Percentiles rank a stretch among this genome's conserved stretches.
These are phyloP conservation scores for Griposia aprilina DNA, from an alignment of 2,888 invertebrate genomes.

Conservation along the genomic window DNA sequence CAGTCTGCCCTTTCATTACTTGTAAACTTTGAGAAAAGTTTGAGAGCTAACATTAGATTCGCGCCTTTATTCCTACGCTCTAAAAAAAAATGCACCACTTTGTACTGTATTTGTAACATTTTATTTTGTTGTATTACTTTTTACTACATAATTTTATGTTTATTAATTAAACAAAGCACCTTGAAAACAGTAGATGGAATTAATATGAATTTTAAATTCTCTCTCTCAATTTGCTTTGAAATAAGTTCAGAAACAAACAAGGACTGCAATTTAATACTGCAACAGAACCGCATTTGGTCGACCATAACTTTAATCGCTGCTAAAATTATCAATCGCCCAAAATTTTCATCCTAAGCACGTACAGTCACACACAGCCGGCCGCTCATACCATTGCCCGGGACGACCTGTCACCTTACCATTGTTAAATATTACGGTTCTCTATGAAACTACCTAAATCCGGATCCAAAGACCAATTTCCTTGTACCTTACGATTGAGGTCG, in stretches of 20 bases:
- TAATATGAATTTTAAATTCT: not conserved
- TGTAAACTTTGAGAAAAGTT: not conserved
- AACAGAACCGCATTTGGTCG: not conserved
- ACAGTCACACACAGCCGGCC: not conserved
- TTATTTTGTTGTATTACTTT: not conserved
- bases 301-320: conserved; percentile 9
- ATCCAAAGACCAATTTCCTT: conserved; percentile 17
- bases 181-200: not conserved
- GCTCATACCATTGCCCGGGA: conserved; percentile 9
- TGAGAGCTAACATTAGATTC: not conserved
- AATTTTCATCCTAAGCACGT: conserved; percentile 18
- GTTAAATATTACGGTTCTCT: conserved; percentile 31
- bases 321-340: conserved; percentile 5
- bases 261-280: not conserved
- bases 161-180: not conserved
- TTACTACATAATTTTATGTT: not conserved
- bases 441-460: conserved; percentile 23
- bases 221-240: not conserved
- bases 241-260: not conserved
- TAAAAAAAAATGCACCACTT: not conserved
- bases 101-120: not conserved
- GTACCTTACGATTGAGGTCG: conserved; percentile 31
- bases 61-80: not conserved
- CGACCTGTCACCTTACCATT: conserved; percentile 16
- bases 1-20: not conserved